Evolutionary conservation across 2,113 vertebrate genomes (phyloP).

Genomic region (Tursiops truncatus): DNA sequence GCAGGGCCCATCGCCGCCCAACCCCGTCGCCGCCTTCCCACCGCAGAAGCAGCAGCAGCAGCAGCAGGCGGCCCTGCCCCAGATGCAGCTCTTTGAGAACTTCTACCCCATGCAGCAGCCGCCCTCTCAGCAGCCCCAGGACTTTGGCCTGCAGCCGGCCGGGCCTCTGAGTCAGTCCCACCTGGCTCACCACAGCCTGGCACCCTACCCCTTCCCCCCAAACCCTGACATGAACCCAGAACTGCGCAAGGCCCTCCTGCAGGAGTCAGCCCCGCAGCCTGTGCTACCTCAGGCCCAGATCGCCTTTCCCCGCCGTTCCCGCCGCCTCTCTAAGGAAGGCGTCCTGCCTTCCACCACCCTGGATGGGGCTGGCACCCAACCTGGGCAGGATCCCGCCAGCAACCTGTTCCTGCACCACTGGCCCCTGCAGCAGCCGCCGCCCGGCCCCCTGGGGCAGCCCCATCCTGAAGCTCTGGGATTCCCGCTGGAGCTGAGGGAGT

Average conservation of each 20-base stretch:
- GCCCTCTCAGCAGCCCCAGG: slow-evolving; percentile 82
- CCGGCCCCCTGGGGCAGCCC: slow-evolving; percentile 79
- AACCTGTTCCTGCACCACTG: slow-evolving; percentile 85
- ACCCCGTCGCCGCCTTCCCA: slow-evolving; percentile 75
- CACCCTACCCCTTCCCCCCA: slow-evolving; percentile 84
- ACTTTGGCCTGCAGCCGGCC: slow-evolving; percentile 80
- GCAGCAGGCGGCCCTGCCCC: slow-evolving; percentile 82
- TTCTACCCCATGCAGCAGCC: slow-evolving; percentile 88
- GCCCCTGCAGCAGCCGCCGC: slow-evolving; percentile 81
- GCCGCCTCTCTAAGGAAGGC: slow-evolving; percentile 95
- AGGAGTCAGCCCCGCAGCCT: slow-evolving; percentile 85
- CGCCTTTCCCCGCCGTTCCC: slow-evolving; percentile 91
- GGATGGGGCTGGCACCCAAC: slow-evolving; percentile 80
- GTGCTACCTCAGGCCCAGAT: slow-evolving; percentile 88
- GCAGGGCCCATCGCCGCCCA: slow-evolving; percentile 84
- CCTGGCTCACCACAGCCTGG: slow-evolving; percentile 87
- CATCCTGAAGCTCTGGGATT: slow-evolving; percentile 77
- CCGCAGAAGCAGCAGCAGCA: slow-evolving; percentile 82
- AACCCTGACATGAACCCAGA: slow-evolving; percentile 85
- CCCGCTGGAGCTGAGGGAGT: slow-evolving; percentile 72
- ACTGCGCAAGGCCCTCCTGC: slow-evolving; percentile 85
- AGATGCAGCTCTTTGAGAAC: slow-evolving; percentile 88
- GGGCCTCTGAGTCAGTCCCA: slow-evolving; percentile 83
- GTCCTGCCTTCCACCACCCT: slow-evolving; percentile 83
- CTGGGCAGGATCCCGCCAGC: slow-evolving; percentile 81